Evolutionary conservation across 1,140 invertebrate species (phyloP).

Genomic region (Nasonia longicornis): DNA sequence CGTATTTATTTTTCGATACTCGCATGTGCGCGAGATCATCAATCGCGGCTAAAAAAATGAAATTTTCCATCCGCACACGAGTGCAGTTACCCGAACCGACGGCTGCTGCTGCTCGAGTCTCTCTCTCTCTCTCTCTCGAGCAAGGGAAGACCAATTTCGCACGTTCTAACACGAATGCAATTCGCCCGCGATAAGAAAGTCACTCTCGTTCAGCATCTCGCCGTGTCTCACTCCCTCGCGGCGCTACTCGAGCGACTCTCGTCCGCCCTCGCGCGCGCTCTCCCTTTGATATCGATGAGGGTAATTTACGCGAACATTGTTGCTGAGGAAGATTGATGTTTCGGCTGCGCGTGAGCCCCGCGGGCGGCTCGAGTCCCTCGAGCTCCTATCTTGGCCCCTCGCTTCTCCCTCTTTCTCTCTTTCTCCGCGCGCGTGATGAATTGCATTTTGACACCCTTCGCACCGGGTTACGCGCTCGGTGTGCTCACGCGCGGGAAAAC

Average conservation of each 20-base stretch:
- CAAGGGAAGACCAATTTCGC: not conserved
- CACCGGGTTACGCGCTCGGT: conserved; percentile 50
- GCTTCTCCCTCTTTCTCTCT: conserved; percentile 28
- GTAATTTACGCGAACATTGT: conserved; percentile 68
- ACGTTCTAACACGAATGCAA: not conserved
- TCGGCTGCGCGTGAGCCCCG: conserved; percentile 57
- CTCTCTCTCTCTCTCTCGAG: too few species aligned
- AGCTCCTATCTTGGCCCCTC: conserved; percentile 19
- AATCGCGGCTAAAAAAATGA: not conserved
- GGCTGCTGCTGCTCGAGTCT: not conserved
- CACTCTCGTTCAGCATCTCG: conserved; percentile 44
- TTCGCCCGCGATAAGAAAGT: conserved; percentile 17
- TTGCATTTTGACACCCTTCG: conserved; percentile 61
- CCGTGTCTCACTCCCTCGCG: conserved; percentile 6
- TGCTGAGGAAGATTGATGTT: conserved; percentile 68
- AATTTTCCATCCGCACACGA: not conserved
- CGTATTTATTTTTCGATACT: not conserved
- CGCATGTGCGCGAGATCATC: not conserved
- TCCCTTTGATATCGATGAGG: conserved; percentile 67
- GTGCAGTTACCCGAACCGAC: not conserved
- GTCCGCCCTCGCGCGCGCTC: conserved; percentile 49
- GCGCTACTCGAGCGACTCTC: conserved; percentile 16
- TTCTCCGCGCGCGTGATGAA: conserved; percentile 57
- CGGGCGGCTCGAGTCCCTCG: not conserved
- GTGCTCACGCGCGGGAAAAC: conserved; percentile 30